phyloP scores from a whole-genome alignment of 2,797 vertebrate species.

The Enteromius anoplus region DNA sequence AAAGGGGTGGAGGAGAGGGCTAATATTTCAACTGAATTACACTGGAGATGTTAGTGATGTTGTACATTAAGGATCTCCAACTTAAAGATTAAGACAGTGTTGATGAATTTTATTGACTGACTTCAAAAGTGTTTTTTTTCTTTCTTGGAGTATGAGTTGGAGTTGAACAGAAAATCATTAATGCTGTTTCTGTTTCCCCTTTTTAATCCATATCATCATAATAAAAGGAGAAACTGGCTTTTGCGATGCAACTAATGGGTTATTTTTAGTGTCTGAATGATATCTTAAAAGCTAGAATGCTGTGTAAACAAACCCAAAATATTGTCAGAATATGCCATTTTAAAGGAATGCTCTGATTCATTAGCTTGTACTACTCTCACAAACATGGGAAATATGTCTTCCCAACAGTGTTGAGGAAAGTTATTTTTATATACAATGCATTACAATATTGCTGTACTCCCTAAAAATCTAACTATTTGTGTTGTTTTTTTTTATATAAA shows the following conservation, averaged over 20 bases:
- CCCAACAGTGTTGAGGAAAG: not conserved
- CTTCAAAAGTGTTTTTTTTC: not conserved
- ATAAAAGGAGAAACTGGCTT: not conserved
- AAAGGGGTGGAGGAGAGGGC: not conserved
- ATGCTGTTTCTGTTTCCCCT: not conserved
- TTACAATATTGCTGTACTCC: not conserved
- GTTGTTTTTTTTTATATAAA: no score
- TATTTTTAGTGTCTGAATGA: not conserved
- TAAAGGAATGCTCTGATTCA: not conserved
- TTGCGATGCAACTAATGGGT: not conserved
- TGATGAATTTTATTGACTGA: not conserved
- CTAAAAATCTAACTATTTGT: not conserved
- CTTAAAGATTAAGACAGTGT: not conserved
- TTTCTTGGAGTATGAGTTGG: not conserved
- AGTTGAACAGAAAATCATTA: not conserved
- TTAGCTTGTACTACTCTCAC: not conserved
- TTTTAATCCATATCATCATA: not conserved
- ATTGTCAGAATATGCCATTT: not conserved
- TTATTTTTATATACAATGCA: not conserved
- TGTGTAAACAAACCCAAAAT: not conserved
- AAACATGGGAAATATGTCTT: not conserved
- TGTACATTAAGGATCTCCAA: not conserved
- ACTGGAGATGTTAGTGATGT: not conserved
- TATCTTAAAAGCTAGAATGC: not conserved
- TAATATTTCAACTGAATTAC: constrained; percentile 5